These are phyloP conservation scores for Myioborus miniatus DNA, from an alignment of 2,797 vertebrate species.

Conservation along the genomic window DNA sequence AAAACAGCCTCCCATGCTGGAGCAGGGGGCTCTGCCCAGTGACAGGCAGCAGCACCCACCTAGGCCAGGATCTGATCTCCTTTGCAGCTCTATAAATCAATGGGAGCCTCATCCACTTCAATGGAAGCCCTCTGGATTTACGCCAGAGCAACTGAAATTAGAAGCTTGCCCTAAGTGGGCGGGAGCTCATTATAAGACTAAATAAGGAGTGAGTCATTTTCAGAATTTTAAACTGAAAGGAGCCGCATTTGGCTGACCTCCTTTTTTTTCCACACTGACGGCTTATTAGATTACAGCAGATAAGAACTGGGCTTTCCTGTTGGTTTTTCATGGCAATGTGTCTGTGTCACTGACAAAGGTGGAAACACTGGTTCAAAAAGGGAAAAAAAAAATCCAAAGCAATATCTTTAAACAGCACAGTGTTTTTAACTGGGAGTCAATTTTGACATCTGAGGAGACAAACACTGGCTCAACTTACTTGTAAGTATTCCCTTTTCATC, in stretches of 20 bases:
- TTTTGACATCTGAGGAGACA: neutral
- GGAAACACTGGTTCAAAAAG: slow-evolving; percentile 14
- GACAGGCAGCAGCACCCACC: neutral
- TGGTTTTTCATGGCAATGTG: neutral
- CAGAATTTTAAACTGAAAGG: slow-evolving; percentile 68
- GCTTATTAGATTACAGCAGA: slow-evolving; percentile 66
- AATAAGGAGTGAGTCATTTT: slow-evolving; percentile 72
- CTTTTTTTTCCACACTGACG: slow-evolving; percentile 36
- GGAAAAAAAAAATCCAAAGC: neutral
- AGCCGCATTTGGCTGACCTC: slow-evolving; percentile 67
- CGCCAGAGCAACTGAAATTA: slow-evolving; percentile 58
- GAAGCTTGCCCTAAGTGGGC: slow-evolving; percentile 66
- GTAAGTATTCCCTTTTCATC: neutral
- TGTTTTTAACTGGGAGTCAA: neutral
- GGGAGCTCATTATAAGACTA: slow-evolving; percentile 69
- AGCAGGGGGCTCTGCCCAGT: neutral
- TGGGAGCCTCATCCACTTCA: slow-evolving; percentile 30
- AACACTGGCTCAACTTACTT: neutral
- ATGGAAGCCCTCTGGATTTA: slow-evolving; percentile 50
- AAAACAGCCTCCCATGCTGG: neutral
- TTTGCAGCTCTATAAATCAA: neutral
- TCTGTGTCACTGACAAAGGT: neutral
- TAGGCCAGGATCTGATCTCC: neutral
- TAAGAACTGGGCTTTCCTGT: slow-evolving; percentile 35
- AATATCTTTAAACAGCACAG: neutral